Conservation (phyloP, 1,140 invertebrate genomes). For the Pantala flavescens region DNA sequence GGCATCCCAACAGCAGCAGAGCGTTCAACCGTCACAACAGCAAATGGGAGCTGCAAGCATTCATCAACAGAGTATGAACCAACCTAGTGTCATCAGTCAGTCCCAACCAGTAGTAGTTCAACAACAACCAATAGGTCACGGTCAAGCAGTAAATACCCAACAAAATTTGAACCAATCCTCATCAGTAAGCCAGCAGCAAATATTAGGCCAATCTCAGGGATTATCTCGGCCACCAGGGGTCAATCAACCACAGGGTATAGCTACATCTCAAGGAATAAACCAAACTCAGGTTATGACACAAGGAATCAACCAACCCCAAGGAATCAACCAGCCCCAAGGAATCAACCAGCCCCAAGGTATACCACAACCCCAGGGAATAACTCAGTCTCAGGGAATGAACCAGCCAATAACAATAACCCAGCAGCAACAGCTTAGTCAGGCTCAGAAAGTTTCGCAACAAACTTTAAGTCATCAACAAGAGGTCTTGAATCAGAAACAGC, state of each 20-base stretch:
- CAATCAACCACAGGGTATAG: background rate
- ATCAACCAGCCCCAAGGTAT: background rate
- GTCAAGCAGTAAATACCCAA: background rate
- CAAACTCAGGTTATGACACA: background rate
- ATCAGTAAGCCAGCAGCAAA: background rate
- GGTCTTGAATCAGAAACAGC: slow-evolving; percentile 21
- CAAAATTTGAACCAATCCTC: background rate
- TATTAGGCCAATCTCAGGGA: background rate
- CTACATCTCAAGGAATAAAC: background rate
- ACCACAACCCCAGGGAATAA: slow-evolving; percentile 2
- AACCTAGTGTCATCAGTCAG: background rate
- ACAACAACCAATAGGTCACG: background rate
- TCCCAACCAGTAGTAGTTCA: background rate
- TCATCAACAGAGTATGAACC: background rate
- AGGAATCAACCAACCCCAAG: background rate
- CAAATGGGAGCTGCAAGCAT: background rate
- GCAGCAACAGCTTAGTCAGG: slow-evolving; percentile 36
- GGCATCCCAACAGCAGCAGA: slow-evolving; percentile 37
- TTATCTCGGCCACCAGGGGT: background rate
- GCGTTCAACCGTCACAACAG: slow-evolving; percentile 30
- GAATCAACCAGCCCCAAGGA: background rate
- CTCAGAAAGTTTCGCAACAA: slow-evolving; percentile 23
- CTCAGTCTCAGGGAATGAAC: slow-evolving; percentile 14
- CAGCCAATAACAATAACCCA: slow-evolving; percentile 20
- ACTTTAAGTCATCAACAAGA: slow-evolving; percentile 35